Percentiles rank a stretch among this genome's conserved stretches.
phyloP scores from a whole-genome alignment of 2,888 invertebrate genomes.

The Phyllotreta cruciferae region DNA sequence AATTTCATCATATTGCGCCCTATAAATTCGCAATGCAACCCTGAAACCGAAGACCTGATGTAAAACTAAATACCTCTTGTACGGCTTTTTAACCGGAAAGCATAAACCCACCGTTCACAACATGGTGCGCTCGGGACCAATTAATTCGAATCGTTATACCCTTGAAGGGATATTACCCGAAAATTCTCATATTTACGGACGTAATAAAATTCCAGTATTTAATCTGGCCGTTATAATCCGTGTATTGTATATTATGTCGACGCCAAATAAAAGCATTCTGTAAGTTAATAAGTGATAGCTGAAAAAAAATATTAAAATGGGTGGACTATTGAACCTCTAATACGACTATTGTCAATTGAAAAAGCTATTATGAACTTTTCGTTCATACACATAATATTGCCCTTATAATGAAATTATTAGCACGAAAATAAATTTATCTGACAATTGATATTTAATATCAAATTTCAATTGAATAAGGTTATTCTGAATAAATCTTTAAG shows the following conservation, averaged over 20 bases:
- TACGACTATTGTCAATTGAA: too few species aligned
- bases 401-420: too few species aligned
- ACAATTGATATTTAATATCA: too few species aligned
- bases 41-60: conserved; percentile 9
- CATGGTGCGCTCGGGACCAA: conserved; percentile 35
- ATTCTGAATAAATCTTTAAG: too few species aligned
- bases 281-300: too few species aligned
- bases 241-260: conserved; percentile 10
- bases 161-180: conserved; percentile 22
- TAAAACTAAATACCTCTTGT: conserved; percentile 11
- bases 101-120: conserved; percentile 22
- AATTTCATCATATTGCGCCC: neutral
- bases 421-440: too few species aligned
- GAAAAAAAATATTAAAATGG: too few species aligned
- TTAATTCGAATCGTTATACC: conserved; percentile 30
- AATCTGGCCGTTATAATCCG: conserved; percentile 22
- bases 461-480: too few species aligned
- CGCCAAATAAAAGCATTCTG: neutral
- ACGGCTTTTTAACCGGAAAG: conserved; percentile 20
- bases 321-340: too few species aligned
- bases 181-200: conserved; percentile 27
- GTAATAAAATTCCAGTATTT: conserved; percentile 24
- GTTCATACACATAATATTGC: too few species aligned
- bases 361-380: too few species aligned
- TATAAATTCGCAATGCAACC: neutral